Base-by-base conservation (phyloP, 64 coral and sea anemone genomes). In the Anthopleura sola region DNA sequence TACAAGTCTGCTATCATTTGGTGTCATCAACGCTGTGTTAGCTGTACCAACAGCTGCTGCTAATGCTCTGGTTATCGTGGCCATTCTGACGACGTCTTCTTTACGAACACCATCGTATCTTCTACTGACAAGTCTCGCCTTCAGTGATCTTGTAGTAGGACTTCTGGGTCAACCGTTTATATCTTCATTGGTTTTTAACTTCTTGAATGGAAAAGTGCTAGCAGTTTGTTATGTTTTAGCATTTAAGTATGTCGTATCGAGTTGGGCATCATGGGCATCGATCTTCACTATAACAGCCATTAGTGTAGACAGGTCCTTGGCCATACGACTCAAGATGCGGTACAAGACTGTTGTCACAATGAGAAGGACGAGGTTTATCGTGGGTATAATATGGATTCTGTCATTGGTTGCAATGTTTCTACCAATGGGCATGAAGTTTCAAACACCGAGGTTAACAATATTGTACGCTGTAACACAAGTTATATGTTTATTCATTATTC, bases 81-180 rank as follows among this genome's bases (percentile, higher is more conserved):
- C 37, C 44, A 83, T 83, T 55, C 12, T 50, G 13, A 48, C 80
- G 20, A 83, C 80, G 80, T 46, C 80, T 51, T 29, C 26, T 51
- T 34, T 83, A 46, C 80, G 29, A 55, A 83, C 80, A 55, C 80
- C 80, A 13, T 83, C 47, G 40, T 83, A 51, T 83, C 26, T 51
- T 55, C 54, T 83, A 55, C 47, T 83, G 26, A 50, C 80, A 55
- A 83, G 51, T n/a, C 80, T 83, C 80, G 80, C 80, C n/a, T 17
- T 83, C 15, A 51, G 33, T 36, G 80, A 83, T 46, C 31, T 49
- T 55, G 33, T 20, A 55, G 23, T 83, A 20, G 80, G 80, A 50
- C 3, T 82, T 19, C 23, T 82, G 21, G 80, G 33, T 10, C 80
- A 82, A 32, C 47, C 80, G 0, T 21, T 55, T 29, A 24, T 47